Evolutionary conservation across 2,113 vertebrate species (phyloP), one percentile per base, ranked within the genome.

Genomic region (Trachemys scripta): DNA sequence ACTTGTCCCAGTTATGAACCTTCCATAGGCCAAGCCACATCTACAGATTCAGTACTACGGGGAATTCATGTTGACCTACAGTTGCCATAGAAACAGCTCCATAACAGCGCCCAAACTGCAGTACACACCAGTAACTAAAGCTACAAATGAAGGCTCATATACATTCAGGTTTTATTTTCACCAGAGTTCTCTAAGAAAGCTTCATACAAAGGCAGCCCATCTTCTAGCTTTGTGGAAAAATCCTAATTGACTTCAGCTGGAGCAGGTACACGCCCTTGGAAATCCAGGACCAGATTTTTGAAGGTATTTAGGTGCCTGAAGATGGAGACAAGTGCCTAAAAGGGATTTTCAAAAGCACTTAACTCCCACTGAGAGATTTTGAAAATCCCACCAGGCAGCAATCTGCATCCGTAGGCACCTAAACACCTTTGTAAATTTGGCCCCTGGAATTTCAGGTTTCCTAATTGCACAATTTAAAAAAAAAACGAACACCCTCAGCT

Each of bases 1-100:
- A 69, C 35, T n/a, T 4, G 62, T 69, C 35, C 35, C 35, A 17
- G 4, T 69, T 19, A 69, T 69, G 62, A 69, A 69, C 35, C 6
- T 69, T n/a, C 57, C 50, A 38, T 62, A 59, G 7, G 31, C 17
- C 79, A 56, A 49, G 51, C 19, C 19, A 25, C 42, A 83, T 80
- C 42, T 25, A 35, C 51, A 96, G 94, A 97, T 79, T 92, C 94
- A 89, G 92, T 82, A 82, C 3, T 75, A 88, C 85, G 93, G 87
- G 65, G 94, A 95, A 84, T 91, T 88, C 87, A 51, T 79, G 82
- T 81, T 84, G 76, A 96, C 89, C 85, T 93, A 90, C 94, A 91
- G 90, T 97, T 97, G 95, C 95, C 93, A 97, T 97, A 95, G 97
- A 96, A 97, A 98, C 97, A 87, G 54, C 62, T 92, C 96, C 94